A percentile compares a stretch with the other conserved stretches of the same genome.
Evolutionary conservation across 1,140 invertebrate species (phyloP).

Genomic region (Lucilia sericata): DNA sequence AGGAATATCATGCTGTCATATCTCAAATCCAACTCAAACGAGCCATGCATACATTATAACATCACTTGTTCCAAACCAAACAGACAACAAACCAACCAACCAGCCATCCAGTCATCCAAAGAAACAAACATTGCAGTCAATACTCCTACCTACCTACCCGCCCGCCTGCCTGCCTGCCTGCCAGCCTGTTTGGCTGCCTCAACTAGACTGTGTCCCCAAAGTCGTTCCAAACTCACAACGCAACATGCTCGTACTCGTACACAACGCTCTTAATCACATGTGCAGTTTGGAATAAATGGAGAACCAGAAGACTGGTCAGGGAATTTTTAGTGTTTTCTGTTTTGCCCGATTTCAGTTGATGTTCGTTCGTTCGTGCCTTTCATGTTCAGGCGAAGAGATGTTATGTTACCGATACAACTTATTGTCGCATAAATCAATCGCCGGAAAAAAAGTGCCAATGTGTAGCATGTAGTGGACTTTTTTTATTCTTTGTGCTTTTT

Average conservation of each 20-base stretch:
- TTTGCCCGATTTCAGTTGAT: not conserved
- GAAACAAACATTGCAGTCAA: not conserved
- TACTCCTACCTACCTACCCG: not conserved
- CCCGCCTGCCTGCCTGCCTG: not conserved
- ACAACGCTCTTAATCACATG: not conserved
- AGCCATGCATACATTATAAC: constrained; percentile 38
- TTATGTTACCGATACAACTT: constrained; percentile 39
- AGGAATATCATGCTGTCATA: constrained; percentile 40
- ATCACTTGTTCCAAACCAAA: not conserved
- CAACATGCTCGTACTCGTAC: not conserved
- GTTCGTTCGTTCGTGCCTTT: constrained; percentile 35
- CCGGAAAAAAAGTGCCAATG: constrained; percentile 19
- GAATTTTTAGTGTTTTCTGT: not conserved
- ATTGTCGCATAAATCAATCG: constrained; percentile 44
- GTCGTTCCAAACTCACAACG: not conserved
- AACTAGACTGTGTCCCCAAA: not conserved
- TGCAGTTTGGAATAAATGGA: not conserved
- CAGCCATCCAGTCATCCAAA: not conserved
- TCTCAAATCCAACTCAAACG: constrained; percentile 42
- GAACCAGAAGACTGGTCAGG: constrained; percentile 20
- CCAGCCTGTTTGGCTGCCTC: not conserved
- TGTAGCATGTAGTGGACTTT: not conserved
- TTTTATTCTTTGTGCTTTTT: not conserved
- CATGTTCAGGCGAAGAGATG: constrained; percentile 39
- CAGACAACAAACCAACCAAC: not conserved